These are phyloP conservation scores for Zaprionus inermis DNA, from an alignment of 1,140 invertebrate species.

Conservation along the genomic window DNA sequence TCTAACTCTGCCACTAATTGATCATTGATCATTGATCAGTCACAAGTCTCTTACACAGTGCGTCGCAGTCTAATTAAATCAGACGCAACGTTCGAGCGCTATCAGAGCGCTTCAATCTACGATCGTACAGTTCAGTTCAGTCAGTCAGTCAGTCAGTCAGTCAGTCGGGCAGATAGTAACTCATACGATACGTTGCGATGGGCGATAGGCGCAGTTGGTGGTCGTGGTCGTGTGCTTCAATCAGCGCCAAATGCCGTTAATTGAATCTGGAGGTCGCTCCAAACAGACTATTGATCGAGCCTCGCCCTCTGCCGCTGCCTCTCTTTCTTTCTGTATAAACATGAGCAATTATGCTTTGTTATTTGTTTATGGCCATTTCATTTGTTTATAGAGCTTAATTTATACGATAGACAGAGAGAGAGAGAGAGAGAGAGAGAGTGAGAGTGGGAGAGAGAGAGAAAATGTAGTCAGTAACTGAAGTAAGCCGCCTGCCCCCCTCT, in stretches of 20 bases:
- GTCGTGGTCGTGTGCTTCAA: slow-evolving; percentile 38
- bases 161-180: slow-evolving; percentile 4
- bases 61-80: slow-evolving; percentile 59
- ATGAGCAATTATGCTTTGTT: slow-evolving; percentile 72
- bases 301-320: background rate
- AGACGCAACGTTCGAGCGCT: slow-evolving; percentile 4
- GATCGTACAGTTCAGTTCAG: background rate
- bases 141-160: background rate
- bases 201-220: slow-evolving; percentile 11
- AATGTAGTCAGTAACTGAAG: slow-evolving; percentile 23
- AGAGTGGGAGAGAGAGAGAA: slow-evolving; percentile 1
- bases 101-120: background rate
- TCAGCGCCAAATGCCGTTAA: slow-evolving; percentile 62
- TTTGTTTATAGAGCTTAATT: slow-evolving; percentile 75
- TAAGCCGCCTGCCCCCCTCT: slow-evolving; percentile 8
- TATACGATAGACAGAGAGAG: slow-evolving; percentile 16
- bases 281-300: slow-evolving; percentile 4
- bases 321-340: slow-evolving; percentile 23
- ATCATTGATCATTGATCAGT: slow-evolving; percentile 32
- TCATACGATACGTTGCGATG: background rate
- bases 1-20: slow-evolving; percentile 42
- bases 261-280: slow-evolving; percentile 73
- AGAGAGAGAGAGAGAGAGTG: background rate
- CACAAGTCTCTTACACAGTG: background rate
- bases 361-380: slow-evolving; percentile 73